Percentiles rank a stretch among this genome's conserved stretches.
phyloP scores from a whole-genome alignment of 2,888 invertebrate genomes.

The Heteromyza rotundicornis region DNA sequence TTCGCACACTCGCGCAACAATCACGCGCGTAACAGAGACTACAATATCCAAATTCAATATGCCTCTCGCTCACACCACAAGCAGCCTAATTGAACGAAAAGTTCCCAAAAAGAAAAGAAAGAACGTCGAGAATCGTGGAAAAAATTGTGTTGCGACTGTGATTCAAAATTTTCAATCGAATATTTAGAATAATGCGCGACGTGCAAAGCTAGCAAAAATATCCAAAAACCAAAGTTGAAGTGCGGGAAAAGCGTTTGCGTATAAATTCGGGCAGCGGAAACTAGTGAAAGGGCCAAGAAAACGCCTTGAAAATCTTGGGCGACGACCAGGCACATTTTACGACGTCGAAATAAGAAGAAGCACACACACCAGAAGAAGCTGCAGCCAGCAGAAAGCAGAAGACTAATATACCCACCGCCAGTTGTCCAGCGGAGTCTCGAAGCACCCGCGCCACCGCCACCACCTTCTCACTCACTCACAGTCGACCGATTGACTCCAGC shows the following conservation, averaged over 20 bases:
- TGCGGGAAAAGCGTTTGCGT: constrained; percentile 39
- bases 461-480: neutral
- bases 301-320: constrained; percentile 38
- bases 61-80: constrained; percentile 38
- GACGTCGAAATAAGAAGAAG: constrained; percentile 5
- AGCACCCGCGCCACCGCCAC: constrained; percentile 7
- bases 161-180: constrained; percentile 45
- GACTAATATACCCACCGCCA: constrained; percentile 5
- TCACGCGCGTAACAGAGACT: constrained; percentile 8
- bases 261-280: constrained; percentile 41
- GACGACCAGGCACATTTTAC: constrained; percentile 25
- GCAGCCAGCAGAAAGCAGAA: constrained; percentile 9
- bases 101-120: constrained; percentile 26
- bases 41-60: constrained; percentile 31
- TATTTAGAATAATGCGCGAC: constrained; percentile 55
- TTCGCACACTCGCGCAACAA: neutral
- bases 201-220: constrained; percentile 52
- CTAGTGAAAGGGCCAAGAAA: constrained; percentile 41
- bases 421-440: constrained; percentile 26
- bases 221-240: constrained; percentile 37
- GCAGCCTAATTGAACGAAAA: constrained; percentile 10
- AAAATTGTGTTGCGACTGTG: constrained; percentile 47
- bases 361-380: constrained; percentile 9
- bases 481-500: neutral
- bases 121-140: constrained; percentile 49